Conservation (phyloP, 2,888 invertebrate genomes). For the Sinohyriopsis cumingii region DNA sequence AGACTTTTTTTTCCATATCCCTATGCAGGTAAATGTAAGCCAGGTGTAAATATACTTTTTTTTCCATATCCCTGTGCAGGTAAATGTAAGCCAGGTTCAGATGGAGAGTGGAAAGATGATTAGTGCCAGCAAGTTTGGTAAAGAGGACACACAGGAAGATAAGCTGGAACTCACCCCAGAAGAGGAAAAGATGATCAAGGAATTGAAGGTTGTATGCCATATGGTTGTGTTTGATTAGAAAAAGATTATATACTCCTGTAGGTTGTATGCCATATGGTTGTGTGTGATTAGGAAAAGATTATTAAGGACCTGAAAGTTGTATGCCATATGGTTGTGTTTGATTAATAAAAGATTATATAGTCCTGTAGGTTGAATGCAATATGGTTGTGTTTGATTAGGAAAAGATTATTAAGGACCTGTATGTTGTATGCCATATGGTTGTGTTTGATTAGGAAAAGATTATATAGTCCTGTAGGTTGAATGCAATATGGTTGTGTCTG, state of each 20-base stretch:
- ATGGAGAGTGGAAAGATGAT: slow-evolving; percentile 85
- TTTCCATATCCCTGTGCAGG: slow-evolving; percentile 72
- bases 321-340: too few species aligned
- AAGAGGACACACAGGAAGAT: slow-evolving; percentile 76
- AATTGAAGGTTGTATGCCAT: slow-evolving; percentile 66
- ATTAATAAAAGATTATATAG: too few species aligned
- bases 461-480: slow-evolving; percentile 75
- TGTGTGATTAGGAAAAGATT: slow-evolving; percentile 75
- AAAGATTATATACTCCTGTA: slow-evolving; percentile 46
- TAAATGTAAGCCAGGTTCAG: slow-evolving; percentile 83
- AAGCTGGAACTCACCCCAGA: slow-evolving; percentile 69
- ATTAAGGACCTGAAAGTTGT: slow-evolving; percentile 75
- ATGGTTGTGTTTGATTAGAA: background rate
- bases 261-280: slow-evolving; percentile 43
- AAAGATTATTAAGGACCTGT: slow-evolving; percentile 77
- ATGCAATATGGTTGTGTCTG: too few species aligned
- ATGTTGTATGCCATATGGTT: slow-evolving; percentile 50
- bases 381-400: slow-evolving; percentile 72
- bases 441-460: slow-evolving; percentile 75
- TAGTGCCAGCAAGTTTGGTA: slow-evolving; percentile 82
- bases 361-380: slow-evolving; percentile 62
- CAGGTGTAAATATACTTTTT: background rate
- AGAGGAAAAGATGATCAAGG: slow-evolving; percentile 81
- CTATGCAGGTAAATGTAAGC: slow-evolving; percentile 81
- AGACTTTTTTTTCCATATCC: background rate